Evolutionary conservation across 2,113 vertebrate genomes (phyloP).

Genomic region (Drymodes brunneopygia): DNA sequence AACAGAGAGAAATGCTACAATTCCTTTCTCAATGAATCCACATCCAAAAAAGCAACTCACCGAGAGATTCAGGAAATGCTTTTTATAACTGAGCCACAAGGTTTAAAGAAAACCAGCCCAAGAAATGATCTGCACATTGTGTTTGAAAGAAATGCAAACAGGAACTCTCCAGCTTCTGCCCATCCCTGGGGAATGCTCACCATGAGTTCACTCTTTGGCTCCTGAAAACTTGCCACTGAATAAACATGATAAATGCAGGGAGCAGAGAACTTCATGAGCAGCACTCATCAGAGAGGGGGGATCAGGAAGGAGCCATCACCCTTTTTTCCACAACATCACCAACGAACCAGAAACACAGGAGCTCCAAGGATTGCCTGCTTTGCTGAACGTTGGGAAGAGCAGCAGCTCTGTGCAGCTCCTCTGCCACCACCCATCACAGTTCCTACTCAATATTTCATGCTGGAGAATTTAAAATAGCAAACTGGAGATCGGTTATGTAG

Average conservation of each 20-base stretch:
- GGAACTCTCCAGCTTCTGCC: slow-evolving; percentile 17
- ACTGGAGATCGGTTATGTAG: not conserved
- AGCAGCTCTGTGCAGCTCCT: not conserved
- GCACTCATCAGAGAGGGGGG: not conserved
- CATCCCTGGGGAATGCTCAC: not conserved
- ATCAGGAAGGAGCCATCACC: not conserved
- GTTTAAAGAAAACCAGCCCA: not conserved
- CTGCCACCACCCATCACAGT: not conserved
- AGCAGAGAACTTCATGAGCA: not conserved
- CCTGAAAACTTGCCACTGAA: slow-evolving; percentile 32
- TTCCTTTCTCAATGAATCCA: not conserved
- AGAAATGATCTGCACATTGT: slow-evolving; percentile 7
- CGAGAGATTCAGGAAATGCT: not conserved
- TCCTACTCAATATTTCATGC: slow-evolving; percentile 18
- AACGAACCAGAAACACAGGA: rapidly evolving
- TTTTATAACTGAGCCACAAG: not conserved
- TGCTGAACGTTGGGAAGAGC: not conserved
- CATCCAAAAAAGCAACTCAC: not conserved
- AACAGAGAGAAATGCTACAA: not conserved
- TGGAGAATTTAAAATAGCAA: not conserved
- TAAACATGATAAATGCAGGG: slow-evolving; percentile 15
- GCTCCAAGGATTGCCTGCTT: not conserved
- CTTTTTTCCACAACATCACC: not conserved
- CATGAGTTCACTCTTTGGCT: slow-evolving; percentile 37
- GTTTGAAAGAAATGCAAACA: slow-evolving; percentile 21